Evolutionary conservation across 2,888 invertebrate species (phyloP).

Genomic region (Drosophila pegasa): DNA sequence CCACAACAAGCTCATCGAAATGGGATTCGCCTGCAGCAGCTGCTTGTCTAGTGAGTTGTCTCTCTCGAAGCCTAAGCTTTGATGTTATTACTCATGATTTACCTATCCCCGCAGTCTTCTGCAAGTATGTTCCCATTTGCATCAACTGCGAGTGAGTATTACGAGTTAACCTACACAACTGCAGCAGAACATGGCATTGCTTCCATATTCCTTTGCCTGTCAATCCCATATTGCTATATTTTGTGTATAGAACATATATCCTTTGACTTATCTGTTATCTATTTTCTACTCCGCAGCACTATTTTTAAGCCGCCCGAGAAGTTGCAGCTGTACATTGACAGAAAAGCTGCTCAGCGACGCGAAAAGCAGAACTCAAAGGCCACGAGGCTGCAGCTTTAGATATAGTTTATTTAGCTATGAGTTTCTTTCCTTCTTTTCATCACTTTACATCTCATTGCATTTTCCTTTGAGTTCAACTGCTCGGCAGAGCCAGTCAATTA

Average conservation of each 20-base stretch:
- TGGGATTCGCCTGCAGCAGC: slow-evolving; percentile 9
- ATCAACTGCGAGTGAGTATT: background rate
- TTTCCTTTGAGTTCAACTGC: background rate
- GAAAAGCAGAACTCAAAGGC: background rate
- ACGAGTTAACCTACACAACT: background rate
- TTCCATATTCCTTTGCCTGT: background rate
- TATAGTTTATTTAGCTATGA: background rate
- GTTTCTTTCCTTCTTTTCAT: background rate
- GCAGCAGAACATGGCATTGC: background rate
- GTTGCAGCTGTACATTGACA: slow-evolving; percentile 3
- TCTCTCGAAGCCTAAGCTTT: background rate
- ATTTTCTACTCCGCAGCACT: background rate
- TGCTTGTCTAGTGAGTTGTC: slow-evolving; percentile 17
- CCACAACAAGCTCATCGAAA: slow-evolving; percentile 10
- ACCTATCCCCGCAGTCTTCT: background rate
- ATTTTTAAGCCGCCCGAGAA: slow-evolving; percentile 4
- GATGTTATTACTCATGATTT: background rate
- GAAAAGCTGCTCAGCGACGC: background rate
- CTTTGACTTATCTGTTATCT: background rate
- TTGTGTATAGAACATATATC: background rate
- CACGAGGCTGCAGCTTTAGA: background rate
- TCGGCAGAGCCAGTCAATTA: slow-evolving; percentile 28
- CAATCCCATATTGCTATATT: background rate
- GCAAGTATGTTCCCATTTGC: slow-evolving; percentile 9
- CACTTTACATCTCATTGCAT: slow-evolving; percentile 6